Evolutionary conservation across 2,888 invertebrate genomes (phyloP).

Genomic region (Leptothorax acervorum): DNA sequence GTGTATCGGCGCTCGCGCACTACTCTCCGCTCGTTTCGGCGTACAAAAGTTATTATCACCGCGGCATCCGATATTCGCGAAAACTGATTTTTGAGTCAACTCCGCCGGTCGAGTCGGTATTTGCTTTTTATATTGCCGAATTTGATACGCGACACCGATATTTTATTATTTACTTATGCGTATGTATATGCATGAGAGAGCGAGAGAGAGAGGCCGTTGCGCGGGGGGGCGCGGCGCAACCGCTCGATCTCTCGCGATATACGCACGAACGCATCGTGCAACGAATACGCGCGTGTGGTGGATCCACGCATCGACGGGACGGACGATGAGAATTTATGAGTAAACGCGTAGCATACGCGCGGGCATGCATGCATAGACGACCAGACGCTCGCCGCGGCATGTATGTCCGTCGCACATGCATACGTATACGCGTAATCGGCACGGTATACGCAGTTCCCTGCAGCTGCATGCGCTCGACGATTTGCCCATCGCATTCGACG

Average conservation of each 20-base stretch:
- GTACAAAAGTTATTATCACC: slow-evolving; percentile 52
- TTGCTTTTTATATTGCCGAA: slow-evolving; percentile 65
- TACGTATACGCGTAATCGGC: slow-evolving; percentile 32
- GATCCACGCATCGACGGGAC: slow-evolving; percentile 58
- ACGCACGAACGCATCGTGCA: slow-evolving; percentile 39
- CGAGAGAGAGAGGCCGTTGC: neutral
- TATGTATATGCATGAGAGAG: slow-evolving; percentile 68
- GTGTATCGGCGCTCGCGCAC: neutral
- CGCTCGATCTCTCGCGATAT: neutral
- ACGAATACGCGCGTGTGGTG: slow-evolving; percentile 41
- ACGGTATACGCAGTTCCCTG: slow-evolving; percentile 9
- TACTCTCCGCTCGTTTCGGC: slow-evolving; percentile 21
- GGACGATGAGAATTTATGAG: slow-evolving; percentile 76
- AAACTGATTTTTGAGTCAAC: slow-evolving; percentile 56
- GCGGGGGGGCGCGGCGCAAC: neutral
- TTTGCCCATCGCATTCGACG: slow-evolving; percentile 41
- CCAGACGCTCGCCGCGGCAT: slow-evolving; percentile 6
- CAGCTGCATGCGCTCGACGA: slow-evolving; percentile 26
- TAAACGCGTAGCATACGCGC: slow-evolving; percentile 70
- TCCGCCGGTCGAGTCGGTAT: slow-evolving; percentile 30
- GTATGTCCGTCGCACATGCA: slow-evolving; percentile 8
- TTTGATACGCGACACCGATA: slow-evolving; percentile 63
- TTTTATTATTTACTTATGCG: slow-evolving; percentile 51
- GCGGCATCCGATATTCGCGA: slow-evolving; percentile 38
- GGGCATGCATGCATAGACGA: slow-evolving; percentile 48